Conservation (phyloP, 37 sponge, comb jelly and placozoan genomes). For the Haliclona indistincta region DNA sequence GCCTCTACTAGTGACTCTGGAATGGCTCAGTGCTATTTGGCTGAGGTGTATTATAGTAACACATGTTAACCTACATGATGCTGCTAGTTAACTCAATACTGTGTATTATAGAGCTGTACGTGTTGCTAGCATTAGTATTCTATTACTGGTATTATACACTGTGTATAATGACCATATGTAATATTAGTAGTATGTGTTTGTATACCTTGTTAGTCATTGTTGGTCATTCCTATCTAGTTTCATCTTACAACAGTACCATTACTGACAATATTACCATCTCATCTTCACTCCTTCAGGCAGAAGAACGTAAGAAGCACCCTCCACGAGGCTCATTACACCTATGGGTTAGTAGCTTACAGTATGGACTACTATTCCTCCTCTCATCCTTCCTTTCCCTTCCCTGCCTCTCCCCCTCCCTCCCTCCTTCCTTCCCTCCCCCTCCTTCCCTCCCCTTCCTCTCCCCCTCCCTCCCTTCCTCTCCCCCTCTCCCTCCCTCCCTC, state of each 20-base stretch:
- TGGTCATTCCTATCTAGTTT: too few species aligned
- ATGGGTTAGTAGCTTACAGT: conserved; percentile 42
- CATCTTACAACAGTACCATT: not conserved
- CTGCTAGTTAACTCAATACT: too few species aligned
- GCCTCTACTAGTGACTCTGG: too few species aligned
- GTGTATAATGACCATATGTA: not conserved
- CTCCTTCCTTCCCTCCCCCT: not conserved
- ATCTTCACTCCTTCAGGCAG: conserved; percentile 34
- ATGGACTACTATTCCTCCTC: not conserved
- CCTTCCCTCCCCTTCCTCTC: not conserved
- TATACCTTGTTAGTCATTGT: not conserved
- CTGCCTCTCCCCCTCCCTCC: not conserved
- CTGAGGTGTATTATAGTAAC: too few species aligned
- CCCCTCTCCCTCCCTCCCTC: not conserved
- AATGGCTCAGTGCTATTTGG: too few species aligned
- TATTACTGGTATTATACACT: too few species aligned
- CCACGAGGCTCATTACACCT: conserved; percentile 75
- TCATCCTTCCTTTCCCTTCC: too few species aligned
- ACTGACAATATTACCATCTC: not conserved
- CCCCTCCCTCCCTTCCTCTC: not conserved
- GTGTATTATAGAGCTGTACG: too few species aligned
- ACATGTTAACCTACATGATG: too few species aligned
- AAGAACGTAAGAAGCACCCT: conserved; percentile 58
- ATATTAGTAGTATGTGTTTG: not conserved
- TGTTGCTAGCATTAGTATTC: too few species aligned